These are phyloP conservation scores for Nasalis larvatus DNA, from an alignment of 2,113 vertebrate species.

Conservation along the genomic window DNA sequence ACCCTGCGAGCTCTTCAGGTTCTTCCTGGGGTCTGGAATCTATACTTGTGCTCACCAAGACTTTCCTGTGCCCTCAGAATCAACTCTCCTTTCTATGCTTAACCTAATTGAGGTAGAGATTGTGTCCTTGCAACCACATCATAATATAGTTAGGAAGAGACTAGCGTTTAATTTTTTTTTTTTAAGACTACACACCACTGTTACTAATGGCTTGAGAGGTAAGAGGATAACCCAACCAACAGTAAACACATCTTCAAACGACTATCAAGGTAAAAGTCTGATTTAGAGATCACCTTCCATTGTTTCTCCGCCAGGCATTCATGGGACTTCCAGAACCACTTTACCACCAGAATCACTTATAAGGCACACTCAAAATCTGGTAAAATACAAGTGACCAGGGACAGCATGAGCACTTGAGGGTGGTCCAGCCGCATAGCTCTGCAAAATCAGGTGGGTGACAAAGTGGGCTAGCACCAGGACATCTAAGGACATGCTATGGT, in stretches of 20 bases:
- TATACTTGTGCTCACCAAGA: background rate
- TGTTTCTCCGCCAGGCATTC: background rate
- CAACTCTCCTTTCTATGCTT: background rate
- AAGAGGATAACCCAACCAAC: background rate
- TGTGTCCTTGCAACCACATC: background rate
- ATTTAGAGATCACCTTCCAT: background rate
- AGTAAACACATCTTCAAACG: constrained; percentile 19
- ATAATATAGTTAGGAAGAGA: background rate
- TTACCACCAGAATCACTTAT: background rate
- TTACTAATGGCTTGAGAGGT: background rate
- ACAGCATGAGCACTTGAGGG: background rate
- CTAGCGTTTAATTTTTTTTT: background rate
- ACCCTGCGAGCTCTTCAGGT: background rate
- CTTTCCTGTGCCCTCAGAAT: background rate
- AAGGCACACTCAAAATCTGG: background rate
- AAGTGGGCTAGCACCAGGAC: background rate
- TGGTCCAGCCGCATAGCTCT: background rate
- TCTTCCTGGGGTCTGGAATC: background rate
- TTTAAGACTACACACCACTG: background rate
- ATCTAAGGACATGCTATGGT: background rate
- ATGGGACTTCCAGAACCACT: background rate
- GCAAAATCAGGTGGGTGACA: background rate
- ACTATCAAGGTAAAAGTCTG: background rate
- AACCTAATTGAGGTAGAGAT: background rate
- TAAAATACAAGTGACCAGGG: background rate